A percentile compares a stretch with the other conserved stretches of the same genome.
Conservation (phyloP, 1,140 invertebrate genomes). For the Listronotus bonariensis region DNA sequence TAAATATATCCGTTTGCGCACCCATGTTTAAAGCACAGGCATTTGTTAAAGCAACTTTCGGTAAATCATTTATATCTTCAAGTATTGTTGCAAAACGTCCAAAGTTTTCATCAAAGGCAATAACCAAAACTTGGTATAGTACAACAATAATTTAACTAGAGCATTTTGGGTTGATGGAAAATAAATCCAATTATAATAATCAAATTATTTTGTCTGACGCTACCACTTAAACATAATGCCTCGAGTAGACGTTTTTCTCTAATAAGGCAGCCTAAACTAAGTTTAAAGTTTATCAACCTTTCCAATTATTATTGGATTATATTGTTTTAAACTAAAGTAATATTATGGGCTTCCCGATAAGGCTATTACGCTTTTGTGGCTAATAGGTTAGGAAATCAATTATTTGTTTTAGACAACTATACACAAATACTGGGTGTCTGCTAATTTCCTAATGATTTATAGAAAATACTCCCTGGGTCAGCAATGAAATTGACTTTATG, state of each 20-base stretch:
- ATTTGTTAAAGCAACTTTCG: too few relatives aligned
- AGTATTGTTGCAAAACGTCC: too few relatives aligned
- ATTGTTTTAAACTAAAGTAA: neutral
- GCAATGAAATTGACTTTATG: too few relatives aligned
- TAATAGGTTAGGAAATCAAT: slow-evolving; percentile 11
- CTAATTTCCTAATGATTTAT: too few relatives aligned
- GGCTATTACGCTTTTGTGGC: too few relatives aligned
- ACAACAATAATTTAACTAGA: slow-evolving; percentile 1
- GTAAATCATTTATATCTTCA: too few relatives aligned
- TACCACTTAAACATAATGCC: slow-evolving; percentile 18
- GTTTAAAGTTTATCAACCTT: slow-evolving; percentile 23
- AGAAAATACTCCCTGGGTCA: too few relatives aligned
- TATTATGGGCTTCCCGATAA: too few relatives aligned
- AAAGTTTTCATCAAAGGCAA: slow-evolving; percentile 3
- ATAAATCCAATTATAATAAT: slow-evolving; percentile 25
- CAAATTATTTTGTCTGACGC: slow-evolving; percentile 18
- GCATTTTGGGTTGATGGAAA: slow-evolving; percentile 9
- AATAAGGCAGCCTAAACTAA: slow-evolving; percentile 14
- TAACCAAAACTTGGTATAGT: neutral
- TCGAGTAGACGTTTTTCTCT: slow-evolving; percentile 12
- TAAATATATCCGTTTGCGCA: too few relatives aligned
- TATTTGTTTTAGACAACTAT: too few relatives aligned
- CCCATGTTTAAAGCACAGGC: too few relatives aligned
- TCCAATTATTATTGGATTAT: slow-evolving; percentile 14
- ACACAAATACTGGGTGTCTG: too few relatives aligned